Conservation (phyloP, 2,797 vertebrate species). For the Tadarida brasiliensis region DNA sequence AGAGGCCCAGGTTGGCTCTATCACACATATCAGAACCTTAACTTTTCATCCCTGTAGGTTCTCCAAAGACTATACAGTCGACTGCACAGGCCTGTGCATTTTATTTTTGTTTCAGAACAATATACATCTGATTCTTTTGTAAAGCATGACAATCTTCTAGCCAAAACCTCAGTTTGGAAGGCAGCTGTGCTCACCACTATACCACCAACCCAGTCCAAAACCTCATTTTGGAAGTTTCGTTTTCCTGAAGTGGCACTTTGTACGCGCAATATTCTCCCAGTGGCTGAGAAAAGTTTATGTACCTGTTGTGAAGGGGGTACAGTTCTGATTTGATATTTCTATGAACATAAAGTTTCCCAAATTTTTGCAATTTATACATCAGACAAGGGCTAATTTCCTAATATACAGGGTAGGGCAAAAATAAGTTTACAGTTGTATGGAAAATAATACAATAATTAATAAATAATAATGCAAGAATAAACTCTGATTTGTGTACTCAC, state of each 20-base stretch:
- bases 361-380: neutral
- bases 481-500: neutral
- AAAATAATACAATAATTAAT: too few species aligned
- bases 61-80: neutral
- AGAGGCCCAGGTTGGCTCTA: neutral
- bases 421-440: neutral
- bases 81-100: neutral
- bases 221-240: neutral
- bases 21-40: neutral
- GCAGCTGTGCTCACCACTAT: too few species aligned
- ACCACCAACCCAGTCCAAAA: neutral
- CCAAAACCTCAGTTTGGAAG: neutral
- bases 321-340: neutral
- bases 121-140: neutral
- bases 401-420: neutral
- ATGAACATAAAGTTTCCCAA: neutral
- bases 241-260: neutral
- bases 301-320: neutral
- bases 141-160: neutral
- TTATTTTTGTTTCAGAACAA: conserved; percentile 3
- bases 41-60: conserved; percentile 15
- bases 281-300: neutral
- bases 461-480: too few species aligned
- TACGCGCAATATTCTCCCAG: neutral
- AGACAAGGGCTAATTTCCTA: neutral